Percentiles rank a stretch among this genome's conserved stretches.
Evolutionary conservation across 2,113 vertebrate genomes (phyloP).

Genomic region (Cyanoderma ruficeps): DNA sequence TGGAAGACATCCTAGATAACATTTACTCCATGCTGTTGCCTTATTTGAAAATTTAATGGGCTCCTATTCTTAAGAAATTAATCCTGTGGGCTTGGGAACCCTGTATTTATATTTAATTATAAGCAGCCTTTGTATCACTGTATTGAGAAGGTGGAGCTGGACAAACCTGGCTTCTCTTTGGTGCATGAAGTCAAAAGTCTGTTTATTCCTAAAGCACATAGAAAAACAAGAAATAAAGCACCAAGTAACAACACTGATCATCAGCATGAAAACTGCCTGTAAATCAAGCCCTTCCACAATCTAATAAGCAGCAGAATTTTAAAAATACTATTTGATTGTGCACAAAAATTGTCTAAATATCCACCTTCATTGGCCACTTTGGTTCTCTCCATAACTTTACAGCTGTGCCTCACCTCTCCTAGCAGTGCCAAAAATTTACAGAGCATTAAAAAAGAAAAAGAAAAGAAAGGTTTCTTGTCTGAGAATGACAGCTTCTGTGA

Average conservation of each 20-base stretch:
- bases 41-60: not conserved
- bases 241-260: not conserved
- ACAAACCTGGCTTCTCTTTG: not conserved
- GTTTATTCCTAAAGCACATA: not conserved
- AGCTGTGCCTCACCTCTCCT: not conserved
- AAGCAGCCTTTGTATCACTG: not conserved
- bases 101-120: not conserved
- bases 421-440: not conserved
- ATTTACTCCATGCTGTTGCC: not conserved
- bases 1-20: conserved; percentile 16
- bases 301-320: not conserved
- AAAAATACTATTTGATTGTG: not conserved
- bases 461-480: not conserved
- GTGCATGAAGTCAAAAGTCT: not conserved
- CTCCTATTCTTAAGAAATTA: not conserved
- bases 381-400: not conserved
- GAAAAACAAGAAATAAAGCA: not conserved
- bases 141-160: not conserved
- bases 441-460: not conserved
- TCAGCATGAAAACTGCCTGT: not conserved
- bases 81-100: not conserved
- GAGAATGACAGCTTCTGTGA: not conserved
- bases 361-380: not conserved
- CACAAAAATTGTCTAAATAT: not conserved
- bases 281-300: not conserved